A percentile compares a stretch with the other conserved stretches of the same genome.
These are phyloP conservation scores for Megalops cyprinoides DNA, from an alignment of 2,797 vertebrate species.

Conservation along the genomic window DNA sequence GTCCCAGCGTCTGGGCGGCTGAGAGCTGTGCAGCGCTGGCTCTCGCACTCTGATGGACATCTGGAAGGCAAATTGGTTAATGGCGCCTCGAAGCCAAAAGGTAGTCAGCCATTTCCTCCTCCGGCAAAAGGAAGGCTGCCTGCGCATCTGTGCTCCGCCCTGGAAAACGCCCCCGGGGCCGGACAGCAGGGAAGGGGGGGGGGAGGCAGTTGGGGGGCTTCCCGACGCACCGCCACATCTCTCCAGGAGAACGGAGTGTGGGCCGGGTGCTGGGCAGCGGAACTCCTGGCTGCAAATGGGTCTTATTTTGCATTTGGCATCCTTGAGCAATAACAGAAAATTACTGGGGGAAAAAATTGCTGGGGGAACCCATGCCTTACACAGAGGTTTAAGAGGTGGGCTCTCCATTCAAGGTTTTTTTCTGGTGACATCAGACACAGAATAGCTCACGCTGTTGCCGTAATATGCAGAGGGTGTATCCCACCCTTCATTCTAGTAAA, in stretches of 20 bases:
- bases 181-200: constrained; percentile 27
- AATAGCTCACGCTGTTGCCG: too few relatives aligned
- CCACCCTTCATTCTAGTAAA: too few relatives aligned
- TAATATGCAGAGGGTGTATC: too few relatives aligned
- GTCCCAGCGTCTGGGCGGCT: constrained; percentile 39
- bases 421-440: too few relatives aligned
- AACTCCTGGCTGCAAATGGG: not conserved
- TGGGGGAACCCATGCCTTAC: too few relatives aligned
- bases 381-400: too few relatives aligned
- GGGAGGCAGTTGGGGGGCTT: constrained; percentile 9
- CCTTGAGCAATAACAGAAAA: too few relatives aligned
- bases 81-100: constrained; percentile 81
- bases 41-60: constrained; percentile 78
- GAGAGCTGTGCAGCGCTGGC: constrained; percentile 74
- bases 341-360: too few relatives aligned
- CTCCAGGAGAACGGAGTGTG: constrained; percentile 5
- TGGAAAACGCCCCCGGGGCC: constrained; percentile 50
- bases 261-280: not conserved
- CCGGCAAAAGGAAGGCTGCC: constrained; percentile 57
- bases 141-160: constrained; percentile 55
- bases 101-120: constrained; percentile 73
- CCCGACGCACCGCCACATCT: constrained; percentile 32
- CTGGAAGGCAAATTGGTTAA: constrained; percentile 87
- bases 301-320: too few relatives aligned
- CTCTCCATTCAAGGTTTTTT: too few relatives aligned